These are phyloP conservation scores for Caloenas nicobarica DNA, from an alignment of 2,113 vertebrate genomes.

Conservation along the genomic window DNA sequence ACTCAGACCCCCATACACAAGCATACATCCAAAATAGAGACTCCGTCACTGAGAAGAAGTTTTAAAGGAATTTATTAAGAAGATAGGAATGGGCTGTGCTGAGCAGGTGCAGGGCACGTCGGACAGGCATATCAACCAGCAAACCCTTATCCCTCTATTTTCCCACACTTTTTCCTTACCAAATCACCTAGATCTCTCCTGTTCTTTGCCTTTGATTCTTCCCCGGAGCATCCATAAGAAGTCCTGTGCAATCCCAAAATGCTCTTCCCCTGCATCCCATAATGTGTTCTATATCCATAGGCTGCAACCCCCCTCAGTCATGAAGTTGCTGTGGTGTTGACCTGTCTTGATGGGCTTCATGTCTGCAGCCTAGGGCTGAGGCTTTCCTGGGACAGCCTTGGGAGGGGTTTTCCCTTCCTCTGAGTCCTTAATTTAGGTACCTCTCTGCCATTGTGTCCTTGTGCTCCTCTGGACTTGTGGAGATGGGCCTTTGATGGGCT, in stretches of 20 bases:
- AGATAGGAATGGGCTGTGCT: fast-evolving
- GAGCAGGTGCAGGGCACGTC: not conserved
- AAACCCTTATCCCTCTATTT: not conserved
- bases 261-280: not conserved
- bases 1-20: not conserved
- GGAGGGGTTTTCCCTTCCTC: not conserved
- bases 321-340: not conserved
- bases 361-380: not conserved
- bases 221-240: not conserved
- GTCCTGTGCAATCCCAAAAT: not conserved
- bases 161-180: not conserved
- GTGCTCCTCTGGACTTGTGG: not conserved
- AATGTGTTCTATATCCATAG: not conserved
- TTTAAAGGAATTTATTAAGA: not conserved
- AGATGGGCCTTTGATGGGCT: not conserved
- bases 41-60: not conserved
- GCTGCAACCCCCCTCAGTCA: not conserved
- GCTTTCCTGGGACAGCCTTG: not conserved
- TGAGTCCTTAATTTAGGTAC: not conserved
- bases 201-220: not conserved
- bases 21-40: not conserved
- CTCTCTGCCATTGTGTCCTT: not conserved
- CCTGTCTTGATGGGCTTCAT: not conserved
- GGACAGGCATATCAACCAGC: not conserved
- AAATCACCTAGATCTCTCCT: not conserved